Base-by-base conservation (phyloP, 2,113 vertebrate species). In the Entelurus aequoreus region DNA sequence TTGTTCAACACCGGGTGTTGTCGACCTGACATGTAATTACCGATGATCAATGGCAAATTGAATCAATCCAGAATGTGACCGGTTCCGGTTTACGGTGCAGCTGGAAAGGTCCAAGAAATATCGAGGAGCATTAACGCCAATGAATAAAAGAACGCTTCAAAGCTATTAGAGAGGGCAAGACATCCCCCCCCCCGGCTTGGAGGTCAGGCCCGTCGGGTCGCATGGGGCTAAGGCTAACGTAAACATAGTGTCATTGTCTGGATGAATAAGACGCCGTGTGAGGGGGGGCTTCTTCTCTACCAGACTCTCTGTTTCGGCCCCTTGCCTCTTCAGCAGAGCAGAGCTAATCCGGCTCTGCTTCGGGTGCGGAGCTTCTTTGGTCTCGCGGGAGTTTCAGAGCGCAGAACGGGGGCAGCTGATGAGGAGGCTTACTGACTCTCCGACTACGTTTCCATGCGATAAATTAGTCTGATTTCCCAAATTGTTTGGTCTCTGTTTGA, bases 271-370 rank as follows among this genome's bases (percentile, higher is more conserved):
- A 71, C 70, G 68, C 68, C 28, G 58, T 21, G 58, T 36, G 47
- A 14, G 21, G 3, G 47, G 59, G 59, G 71, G 77, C 82, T 86
- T 74, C 74, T 64, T 79, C 79, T 21, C 65, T 46, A 63, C 80
- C 68, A 81, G 63, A 79, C 77, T 76, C 55, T 80, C 50, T 69
- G 79, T 81, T 88, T 81, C 85, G 81, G 72, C 76, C 78, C 79
- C 28, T 82, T 85, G 77, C 79, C 63, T 85, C 68, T 66, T 85
- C 84, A 86, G 84, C 81, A 82, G 86, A 81, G 82, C 84, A 79
- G 62, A 80, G 65, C 86, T 86, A 88, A 88, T 85, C 86, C 75
- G 76, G 65, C 53, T 54, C 50, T 72, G 74, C 74, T 76, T 59
- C 63, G 51, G 66, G 62, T 48, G 13, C 2, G 71, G n/a, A 0